Evolutionary conservation across 1,140 invertebrate genomes (phyloP), one percentile per base, ranked within the genome.

Genomic region (Brachionus rubens): DNA sequence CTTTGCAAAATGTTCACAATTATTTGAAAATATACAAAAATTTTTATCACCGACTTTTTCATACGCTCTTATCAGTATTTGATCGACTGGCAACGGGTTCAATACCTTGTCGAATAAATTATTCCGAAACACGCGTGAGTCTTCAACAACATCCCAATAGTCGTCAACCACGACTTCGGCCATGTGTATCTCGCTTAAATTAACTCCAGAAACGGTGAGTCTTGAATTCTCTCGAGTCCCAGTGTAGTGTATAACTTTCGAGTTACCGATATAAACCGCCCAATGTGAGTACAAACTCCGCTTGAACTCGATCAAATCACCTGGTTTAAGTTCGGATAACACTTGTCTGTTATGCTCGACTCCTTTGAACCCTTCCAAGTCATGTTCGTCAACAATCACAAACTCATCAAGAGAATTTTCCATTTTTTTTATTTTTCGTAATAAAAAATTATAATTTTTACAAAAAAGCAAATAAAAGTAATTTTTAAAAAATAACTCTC

Each of bases 291-390:
- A 82, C 24, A 81, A 47, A 16, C 76, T 79, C 2, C 82, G 76
- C 65, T 82, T 81, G 50, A 82, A 79, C 59, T 83, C 81, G 14
- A 83, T 79, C 30, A 83, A 52, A 77, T 82, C 81, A 12, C 81
- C 82, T 91, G 92, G 85, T 54, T n/a, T 1, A 5, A 43, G 2
- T 33, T 40, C 21, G 1, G 2, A 3, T 16, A 59, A 21, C 1
- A 59, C 54, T 21, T 59, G 12, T 59, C 26, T 3, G 21, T 59
- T 59, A 3, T 59, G 48, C 48, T 5, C 3, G 12, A 19, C 3
- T 50, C 12, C n/a, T 50, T 19, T 19, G 16, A 19, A 19, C 16
- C 16, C 24, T 50, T 19, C 12, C 12, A 26, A 19, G 12, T 50
- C 48, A 50, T 6, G 7, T 12, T 50, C 16, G 12, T 19, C 12